A percentile compares a stretch with the other conserved stretches of the same genome.
These are phyloP conservation scores for Microtus montanus DNA, from an alignment of 2,113 vertebrate species.

Conservation along the genomic window DNA sequence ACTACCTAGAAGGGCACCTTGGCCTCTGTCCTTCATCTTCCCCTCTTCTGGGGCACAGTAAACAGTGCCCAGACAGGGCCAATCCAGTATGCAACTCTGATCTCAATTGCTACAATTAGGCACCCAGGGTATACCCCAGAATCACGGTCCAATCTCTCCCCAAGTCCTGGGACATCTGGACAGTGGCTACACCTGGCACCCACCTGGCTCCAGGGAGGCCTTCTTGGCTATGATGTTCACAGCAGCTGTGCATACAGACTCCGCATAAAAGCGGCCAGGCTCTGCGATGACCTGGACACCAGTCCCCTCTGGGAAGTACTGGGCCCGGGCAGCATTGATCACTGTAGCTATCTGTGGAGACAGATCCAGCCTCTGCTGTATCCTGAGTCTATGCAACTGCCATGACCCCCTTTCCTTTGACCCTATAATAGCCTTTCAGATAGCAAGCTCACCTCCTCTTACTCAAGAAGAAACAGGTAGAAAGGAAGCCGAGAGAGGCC, in stretches of 20 bases:
- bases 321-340: conserved; percentile 37
- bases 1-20: not conserved
- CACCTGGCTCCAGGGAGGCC: not conserved
- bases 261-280: conserved; percentile 37
- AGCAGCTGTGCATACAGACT: not conserved
- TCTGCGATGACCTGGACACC: conserved; percentile 6
- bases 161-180: fast-evolving
- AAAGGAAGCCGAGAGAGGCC: not conserved
- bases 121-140: not conserved
- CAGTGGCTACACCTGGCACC: not conserved
- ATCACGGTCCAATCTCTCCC: not conserved
- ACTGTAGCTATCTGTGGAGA: not conserved
- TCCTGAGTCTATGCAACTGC: not conserved
- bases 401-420: not conserved
- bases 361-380: not conserved
- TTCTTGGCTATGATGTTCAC: conserved; percentile 66
- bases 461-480: not conserved
- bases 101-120: not conserved
- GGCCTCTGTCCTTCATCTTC: not conserved
- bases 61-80: not conserved
- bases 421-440: not conserved
- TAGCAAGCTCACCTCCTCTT: not conserved
- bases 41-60: not conserved
- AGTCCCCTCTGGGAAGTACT: conserved; percentile 48
- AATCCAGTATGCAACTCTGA: not conserved